phyloP scores from a whole-genome alignment of 2,113 vertebrate genomes.

The Esox niger region DNA sequence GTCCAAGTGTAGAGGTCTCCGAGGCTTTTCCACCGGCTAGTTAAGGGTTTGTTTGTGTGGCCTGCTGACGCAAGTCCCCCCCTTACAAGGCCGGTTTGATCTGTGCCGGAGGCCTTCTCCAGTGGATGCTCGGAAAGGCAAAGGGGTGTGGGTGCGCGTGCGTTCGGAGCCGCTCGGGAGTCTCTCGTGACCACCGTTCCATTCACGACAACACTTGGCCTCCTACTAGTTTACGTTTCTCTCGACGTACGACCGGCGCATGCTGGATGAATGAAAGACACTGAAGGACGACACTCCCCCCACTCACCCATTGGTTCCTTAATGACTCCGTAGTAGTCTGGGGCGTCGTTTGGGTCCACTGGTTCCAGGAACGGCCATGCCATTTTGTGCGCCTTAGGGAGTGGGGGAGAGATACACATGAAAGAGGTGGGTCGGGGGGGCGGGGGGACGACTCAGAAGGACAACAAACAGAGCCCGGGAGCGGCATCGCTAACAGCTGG shows the following conservation, averaged over 20 bases:
- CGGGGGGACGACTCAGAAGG: too few relatives aligned
- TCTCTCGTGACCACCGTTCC: constrained; percentile 32
- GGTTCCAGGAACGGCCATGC: constrained; percentile 91
- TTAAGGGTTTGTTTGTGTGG: constrained; percentile 70
- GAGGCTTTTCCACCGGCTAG: constrained; percentile 58
- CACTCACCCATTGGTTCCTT: constrained; percentile 98
- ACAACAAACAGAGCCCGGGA: constrained; percentile 54
- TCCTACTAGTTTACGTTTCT: too few relatives aligned
- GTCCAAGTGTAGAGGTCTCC: constrained; percentile 11
- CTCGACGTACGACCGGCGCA: too few relatives aligned
- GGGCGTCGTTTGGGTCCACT: constrained; percentile 94
- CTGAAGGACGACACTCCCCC: not conserved
- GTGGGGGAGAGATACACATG: constrained; percentile 30
- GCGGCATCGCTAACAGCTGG: constrained; percentile 64
- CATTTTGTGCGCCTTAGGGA: constrained; percentile 92
- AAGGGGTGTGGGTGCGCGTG: not conserved
- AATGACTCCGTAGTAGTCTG: constrained; percentile 97
- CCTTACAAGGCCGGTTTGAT: constrained; percentile 67
- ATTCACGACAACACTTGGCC: not conserved
- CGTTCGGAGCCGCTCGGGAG: constrained; percentile 20
- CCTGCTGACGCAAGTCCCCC: constrained; percentile 57
- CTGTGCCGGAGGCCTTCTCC: constrained; percentile 64
- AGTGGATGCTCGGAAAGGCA: constrained; percentile 15
- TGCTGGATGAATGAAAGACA: too few relatives aligned
- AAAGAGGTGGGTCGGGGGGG: constrained; percentile 40